These are phyloP conservation scores for Apostichopus parvimensis DNA, from an alignment of 35 echinoderm and acorn worm species.

Conservation along the genomic window DNA sequence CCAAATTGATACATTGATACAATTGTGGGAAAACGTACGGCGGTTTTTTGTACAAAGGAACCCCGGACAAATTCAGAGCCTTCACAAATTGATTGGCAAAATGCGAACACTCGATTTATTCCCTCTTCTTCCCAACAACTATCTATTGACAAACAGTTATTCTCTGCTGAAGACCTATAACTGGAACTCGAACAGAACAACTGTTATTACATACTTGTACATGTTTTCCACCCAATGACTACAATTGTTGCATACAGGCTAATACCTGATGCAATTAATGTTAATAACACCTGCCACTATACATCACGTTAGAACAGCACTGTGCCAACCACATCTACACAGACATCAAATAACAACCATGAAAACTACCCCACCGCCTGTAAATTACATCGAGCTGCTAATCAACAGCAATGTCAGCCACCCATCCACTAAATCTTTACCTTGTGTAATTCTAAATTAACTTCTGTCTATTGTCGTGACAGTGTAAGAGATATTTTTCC, in stretches of 20 bases:
- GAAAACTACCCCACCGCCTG: not conserved
- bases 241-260: not conserved
- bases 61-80: no score
- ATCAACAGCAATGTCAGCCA: not conserved
- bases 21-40: no score
- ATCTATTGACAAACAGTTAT: no score
- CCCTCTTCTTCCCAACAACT: no score
- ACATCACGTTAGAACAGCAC: not conserved
- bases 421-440: not conserved
- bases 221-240: not conserved
- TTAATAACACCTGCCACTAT: not conserved
- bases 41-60: no score
- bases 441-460: not conserved
- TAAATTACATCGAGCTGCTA: slow-evolving; percentile 6
- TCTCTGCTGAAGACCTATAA: no score
- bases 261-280: not conserved
- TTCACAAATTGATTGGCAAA: no score
- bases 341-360: not conserved
- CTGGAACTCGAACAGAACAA: no score
- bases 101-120: no score
- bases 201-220: no score
- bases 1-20: no score
- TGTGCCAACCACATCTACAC: not conserved
- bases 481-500: not conserved
- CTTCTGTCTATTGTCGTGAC: not conserved